phyloP scores from a whole-genome alignment of 1,140 invertebrate genomes.

The Drosophila tsacasi region DNA sequence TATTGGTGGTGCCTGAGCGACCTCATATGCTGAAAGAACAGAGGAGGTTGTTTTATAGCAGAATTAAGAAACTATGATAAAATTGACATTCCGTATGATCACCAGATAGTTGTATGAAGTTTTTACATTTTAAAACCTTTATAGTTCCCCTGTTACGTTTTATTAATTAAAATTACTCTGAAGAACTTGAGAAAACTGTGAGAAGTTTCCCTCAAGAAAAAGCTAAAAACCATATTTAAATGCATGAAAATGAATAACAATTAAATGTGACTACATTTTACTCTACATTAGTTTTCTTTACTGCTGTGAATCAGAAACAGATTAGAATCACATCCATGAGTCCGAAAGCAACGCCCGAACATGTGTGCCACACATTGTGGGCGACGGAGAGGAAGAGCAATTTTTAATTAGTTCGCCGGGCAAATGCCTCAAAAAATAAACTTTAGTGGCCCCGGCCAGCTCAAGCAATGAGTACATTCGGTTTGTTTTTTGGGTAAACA shows the following conservation, averaged over 20 bases:
- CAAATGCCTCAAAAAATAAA: conserved; percentile 70
- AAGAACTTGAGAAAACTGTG: background rate
- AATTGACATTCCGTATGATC: background rate
- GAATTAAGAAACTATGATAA: no score
- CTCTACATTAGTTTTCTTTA: background rate
- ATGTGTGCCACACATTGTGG: conserved; percentile 72
- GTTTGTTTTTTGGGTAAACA: conserved; percentile 53
- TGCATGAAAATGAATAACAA: background rate
- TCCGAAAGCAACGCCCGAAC: conserved; percentile 27
- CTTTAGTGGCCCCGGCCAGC: conserved; percentile 51
- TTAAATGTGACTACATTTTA: background rate
- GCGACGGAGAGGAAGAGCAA: conserved; percentile 17
- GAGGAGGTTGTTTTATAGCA: no score
- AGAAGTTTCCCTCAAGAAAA: no score
- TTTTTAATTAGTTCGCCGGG: conserved; percentile 74
- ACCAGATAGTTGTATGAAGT: background rate
- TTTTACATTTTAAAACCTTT: background rate
- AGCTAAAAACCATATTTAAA: background rate
- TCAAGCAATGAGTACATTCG: conserved; percentile 60
- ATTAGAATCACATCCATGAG: conserved; percentile 25
- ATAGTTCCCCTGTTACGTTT: background rate
- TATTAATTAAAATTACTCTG: background rate
- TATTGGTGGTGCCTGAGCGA: conserved; percentile 59
- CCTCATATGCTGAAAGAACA: conserved; percentile 63
- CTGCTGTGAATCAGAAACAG: conserved; percentile 20